Evolutionary conservation across 2,113 vertebrate genomes (phyloP).

Genomic region (Hyperopisus bebe): DNA sequence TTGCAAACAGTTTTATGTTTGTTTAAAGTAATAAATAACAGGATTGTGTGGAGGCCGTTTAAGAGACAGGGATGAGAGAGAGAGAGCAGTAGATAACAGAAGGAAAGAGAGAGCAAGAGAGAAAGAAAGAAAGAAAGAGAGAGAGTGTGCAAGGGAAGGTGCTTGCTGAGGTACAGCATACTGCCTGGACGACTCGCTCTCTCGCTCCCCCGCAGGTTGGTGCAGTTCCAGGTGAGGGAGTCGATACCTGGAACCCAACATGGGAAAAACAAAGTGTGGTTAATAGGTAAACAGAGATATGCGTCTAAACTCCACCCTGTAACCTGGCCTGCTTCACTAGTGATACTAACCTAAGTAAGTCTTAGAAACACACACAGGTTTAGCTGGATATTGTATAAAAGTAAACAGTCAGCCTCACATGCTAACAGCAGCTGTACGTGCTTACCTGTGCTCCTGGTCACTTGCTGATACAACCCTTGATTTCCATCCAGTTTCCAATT

Average conservation of each 20-base stretch:
- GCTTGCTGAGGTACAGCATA: slow-evolving; percentile 55
- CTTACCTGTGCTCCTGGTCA: neutral
- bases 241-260: slow-evolving; percentile 45
- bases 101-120: slow-evolving; percentile 18
- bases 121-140: slow-evolving; percentile 21
- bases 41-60: slow-evolving; percentile 19
- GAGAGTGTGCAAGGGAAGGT: slow-evolving; percentile 14
- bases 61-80: slow-evolving; percentile 31
- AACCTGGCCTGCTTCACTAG: neutral
- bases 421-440: neutral
- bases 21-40: neutral
- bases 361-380: neutral
- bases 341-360: neutral
- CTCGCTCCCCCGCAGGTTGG: slow-evolving; percentile 54
- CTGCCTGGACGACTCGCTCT: slow-evolving; percentile 30
- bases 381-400: neutral
- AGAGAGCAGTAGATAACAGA: slow-evolving; percentile 5
- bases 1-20: neutral
- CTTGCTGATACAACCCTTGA: neutral
- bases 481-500: neutral
- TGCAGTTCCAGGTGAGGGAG: slow-evolving; percentile 50
- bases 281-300: slow-evolving; percentile 3
- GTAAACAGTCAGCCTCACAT: neutral
- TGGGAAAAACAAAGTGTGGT: slow-evolving; percentile 38
- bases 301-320: neutral